Base-by-base conservation (phyloP, 2,888 invertebrate species). In the Epirrhoe alternata region DNA sequence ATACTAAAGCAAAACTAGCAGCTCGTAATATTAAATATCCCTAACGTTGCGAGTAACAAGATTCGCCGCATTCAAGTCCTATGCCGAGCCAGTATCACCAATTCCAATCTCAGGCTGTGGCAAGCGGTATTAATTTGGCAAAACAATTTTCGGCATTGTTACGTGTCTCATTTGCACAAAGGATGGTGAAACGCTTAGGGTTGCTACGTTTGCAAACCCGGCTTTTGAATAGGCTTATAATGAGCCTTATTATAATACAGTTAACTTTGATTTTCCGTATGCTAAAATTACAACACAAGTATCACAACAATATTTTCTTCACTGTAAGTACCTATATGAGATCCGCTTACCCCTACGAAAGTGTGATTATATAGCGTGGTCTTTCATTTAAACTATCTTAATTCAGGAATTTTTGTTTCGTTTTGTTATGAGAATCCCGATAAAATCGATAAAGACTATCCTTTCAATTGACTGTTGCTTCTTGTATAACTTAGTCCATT, bases 91-190 rank as follows among this genome's bases (percentile, higher is more conserved):
- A 35, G 33, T 61, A 61, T 67, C 64, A 67, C 63, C 64, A 60
- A 68, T 61, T 69, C 55, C 65, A 69, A 69, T 63, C 59, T 60
- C 65, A 64, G 65, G 56, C 59, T 31, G 61, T 57, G 62, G 78
- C 76, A 80, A 85, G 82, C 84, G 79, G 66, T 86, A 88, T 86
- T 87, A 86, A 87, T 87, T 88, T 85, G 78, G 82, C 77, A 78
- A 79, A 83, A 83, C 81, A 81, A 84, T 87, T 86, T 83, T 81
- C 79, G 80, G 82, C 80, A 84, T 86, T 85, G 84, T 86, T 86
- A 83, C 78, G 80, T 83, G 85, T 86, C 86, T 87, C 86, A 87
- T 89, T 88, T 87, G 84, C 85, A 87, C 86, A 87, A 84, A 84
- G 82, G 84, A 87, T 80, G 77, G 81, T 74, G 63, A 47, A 61